Base-by-base conservation (phyloP, 1,140 invertebrate genomes). In the Caenorhabditis brenneri region DNA sequence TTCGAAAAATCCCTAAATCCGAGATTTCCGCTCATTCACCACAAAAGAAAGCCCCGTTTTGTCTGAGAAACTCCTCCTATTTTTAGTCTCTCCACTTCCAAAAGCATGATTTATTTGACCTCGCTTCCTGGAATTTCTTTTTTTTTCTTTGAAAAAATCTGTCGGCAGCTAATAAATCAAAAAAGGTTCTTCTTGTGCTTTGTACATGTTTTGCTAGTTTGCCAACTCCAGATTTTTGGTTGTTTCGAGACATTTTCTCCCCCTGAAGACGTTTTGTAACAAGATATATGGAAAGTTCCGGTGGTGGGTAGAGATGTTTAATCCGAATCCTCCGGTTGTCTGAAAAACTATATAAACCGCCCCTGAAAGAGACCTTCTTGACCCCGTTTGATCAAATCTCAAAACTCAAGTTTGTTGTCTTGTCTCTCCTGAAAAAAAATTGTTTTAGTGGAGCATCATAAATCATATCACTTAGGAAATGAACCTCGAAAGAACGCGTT, bases 151-250 rank as follows among this genome's bases (percentile, higher is more conserved):
- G 29, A 31, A 58, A 10, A 29, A 27, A 3, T 7, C 7, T 58
- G 53, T 58, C 53, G 53, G 24, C 53, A 58, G 53, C 24, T 58
- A 58, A 58, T 58, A 58, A 58, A 58, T 58, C 53, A 29, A 27
- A 27, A 58, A 6, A 7, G 6, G 24, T 27, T 29, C n/a, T 58
- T 29, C 10, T 6, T 58, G 22, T 58, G 27, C 10, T 58, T 58
- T 58, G 27, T 4, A 9, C 6, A 51, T n/a, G 5, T 29, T 58
- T n/a, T n/a, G n/a, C n/a, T n/a, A n/a, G n/a, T n/a, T n/a, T n/a
- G n/a, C n/a, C n/a, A n/a, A n/a, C n/a, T 2, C 6, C 10, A 31
- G 22, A 4, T 58, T 58, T 58, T 27, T 29, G 24, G 24, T 24
- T 31, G 7, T 58, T 29, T n/a, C 1, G n/a, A n/a, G n/a, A n/a